These are phyloP conservation scores for Harpalus rubripes DNA, from an alignment of 2,888 invertebrate species.

Conservation along the genomic window DNA sequence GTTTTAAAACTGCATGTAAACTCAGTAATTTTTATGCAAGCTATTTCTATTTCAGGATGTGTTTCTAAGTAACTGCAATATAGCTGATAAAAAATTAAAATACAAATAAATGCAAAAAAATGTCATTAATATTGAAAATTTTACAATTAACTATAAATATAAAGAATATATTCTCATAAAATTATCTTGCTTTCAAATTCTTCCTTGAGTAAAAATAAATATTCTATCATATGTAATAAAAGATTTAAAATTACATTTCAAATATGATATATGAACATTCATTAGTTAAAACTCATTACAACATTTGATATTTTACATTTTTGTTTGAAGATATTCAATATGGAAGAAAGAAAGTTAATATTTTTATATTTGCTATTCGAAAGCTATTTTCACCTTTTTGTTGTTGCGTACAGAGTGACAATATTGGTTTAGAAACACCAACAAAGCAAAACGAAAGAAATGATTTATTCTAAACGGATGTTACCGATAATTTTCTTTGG, in stretches of 20 bases:
- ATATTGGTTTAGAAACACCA: slow-evolving; percentile 46
- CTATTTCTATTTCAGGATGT: slow-evolving; percentile 21
- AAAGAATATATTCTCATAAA: slow-evolving; percentile 3
- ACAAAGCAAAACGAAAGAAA: slow-evolving; percentile 35
- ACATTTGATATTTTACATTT: slow-evolving; percentile 31
- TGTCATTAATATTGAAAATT: not conserved
- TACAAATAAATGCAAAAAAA: not conserved
- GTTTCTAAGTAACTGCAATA: not conserved
- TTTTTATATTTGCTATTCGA: slow-evolving; percentile 52
- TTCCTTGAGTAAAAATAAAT: slow-evolving; percentile 16
- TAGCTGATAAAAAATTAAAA: not conserved
- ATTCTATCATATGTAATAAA: slow-evolving; percentile 19
- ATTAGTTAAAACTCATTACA: slow-evolving; percentile 13
- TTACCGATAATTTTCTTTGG: slow-evolving; percentile 1
- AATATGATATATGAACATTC: slow-evolving; percentile 11
- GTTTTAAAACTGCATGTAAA: too few relatives aligned
- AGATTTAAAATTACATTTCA: slow-evolving; percentile 37
- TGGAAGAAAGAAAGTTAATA: slow-evolving; percentile 52
- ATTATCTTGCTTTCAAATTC: slow-evolving; percentile 17
- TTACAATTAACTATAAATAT: not conserved
- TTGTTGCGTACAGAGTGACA: slow-evolving; percentile 38
- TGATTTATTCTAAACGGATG: slow-evolving; percentile 33
- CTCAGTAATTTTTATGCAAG: not conserved
- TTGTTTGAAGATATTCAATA: slow-evolving; percentile 33
- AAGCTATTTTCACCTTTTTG: slow-evolving; percentile 53